phyloP scores from a whole-genome alignment of 1,140 invertebrate species.

The Drosophila busckii region DNA sequence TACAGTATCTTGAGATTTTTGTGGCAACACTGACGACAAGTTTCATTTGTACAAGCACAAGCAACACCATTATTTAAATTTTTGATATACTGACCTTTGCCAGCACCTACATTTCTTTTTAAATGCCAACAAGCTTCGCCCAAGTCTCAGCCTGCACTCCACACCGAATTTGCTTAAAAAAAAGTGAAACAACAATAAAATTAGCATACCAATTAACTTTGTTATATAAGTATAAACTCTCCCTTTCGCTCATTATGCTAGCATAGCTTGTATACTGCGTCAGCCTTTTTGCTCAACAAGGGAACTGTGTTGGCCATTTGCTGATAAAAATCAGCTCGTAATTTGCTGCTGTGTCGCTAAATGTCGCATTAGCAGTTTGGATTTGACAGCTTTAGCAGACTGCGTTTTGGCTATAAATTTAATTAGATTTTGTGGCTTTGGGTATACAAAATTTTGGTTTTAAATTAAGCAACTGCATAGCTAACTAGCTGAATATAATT shows the following conservation, averaged over 20 bases:
- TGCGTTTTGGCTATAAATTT: slow-evolving; percentile 15
- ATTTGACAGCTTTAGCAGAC: not conserved
- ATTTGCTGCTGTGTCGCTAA: slow-evolving; percentile 28
- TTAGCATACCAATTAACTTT: slow-evolving; percentile 69
- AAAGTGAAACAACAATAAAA: slow-evolving; percentile 47
- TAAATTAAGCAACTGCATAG: too few relatives aligned
- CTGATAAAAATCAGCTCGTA: slow-evolving; percentile 25
- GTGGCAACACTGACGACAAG: too few relatives aligned
- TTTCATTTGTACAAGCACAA: too few relatives aligned
- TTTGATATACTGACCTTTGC: too few relatives aligned
- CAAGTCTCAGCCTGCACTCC: too few relatives aligned
- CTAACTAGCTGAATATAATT: too few relatives aligned
- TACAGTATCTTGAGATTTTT: too few relatives aligned
- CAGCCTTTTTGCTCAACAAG: slow-evolving; percentile 5
- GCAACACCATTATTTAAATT: too few relatives aligned
- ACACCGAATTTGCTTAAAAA: too few relatives aligned
- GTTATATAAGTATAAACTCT: slow-evolving; percentile 59
- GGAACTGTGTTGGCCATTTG: not conserved
- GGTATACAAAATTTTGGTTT: not conserved
- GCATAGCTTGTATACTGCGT: slow-evolving; percentile 14
- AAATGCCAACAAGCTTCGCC: too few relatives aligned
- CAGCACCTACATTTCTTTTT: too few relatives aligned
- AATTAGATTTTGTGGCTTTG: slow-evolving; percentile 32
- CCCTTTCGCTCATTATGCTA: slow-evolving; percentile 19
- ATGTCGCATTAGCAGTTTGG: slow-evolving; percentile 27